Conservation (phyloP, 2,113 vertebrate genomes). For the Cephalopterus ornatus region DNA sequence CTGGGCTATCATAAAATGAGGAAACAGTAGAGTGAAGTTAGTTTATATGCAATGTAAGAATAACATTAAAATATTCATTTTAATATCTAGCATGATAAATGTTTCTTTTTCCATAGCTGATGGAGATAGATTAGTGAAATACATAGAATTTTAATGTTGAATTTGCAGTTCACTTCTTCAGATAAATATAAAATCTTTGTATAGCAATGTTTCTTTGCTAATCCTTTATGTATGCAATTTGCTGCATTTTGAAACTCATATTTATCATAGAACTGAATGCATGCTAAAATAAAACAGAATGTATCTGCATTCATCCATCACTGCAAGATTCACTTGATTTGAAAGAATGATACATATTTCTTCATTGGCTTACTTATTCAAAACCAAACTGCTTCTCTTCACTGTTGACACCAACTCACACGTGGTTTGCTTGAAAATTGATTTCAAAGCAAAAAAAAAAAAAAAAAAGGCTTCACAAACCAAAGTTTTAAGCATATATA, state of each 20-base stretch:
- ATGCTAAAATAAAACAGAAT: background rate
- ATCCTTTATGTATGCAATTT: constrained; percentile 23
- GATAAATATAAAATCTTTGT: background rate
- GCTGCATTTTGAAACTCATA: background rate
- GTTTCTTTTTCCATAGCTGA: background rate
- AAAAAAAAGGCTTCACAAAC: background rate
- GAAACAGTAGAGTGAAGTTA: background rate
- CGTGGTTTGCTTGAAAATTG: background rate
- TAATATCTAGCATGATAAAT: background rate
- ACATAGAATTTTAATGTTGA: background rate
- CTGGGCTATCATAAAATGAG: background rate
- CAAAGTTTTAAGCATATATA: background rate
- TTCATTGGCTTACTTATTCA: background rate
- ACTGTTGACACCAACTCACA: background rate
- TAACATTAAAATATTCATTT: background rate
- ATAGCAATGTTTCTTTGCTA: background rate
- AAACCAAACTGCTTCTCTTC: background rate
- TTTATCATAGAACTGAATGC: constrained; percentile 10
- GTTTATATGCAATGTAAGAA: background rate
- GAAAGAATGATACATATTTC: background rate
- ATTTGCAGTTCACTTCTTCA: background rate
- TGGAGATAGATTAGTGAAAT: background rate
- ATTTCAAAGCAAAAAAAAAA: background rate
- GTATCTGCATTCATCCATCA: background rate
- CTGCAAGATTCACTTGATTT: background rate